Base-by-base conservation (phyloP, 1,140 invertebrate genomes). In the Rhizoglyphus robini region DNA sequence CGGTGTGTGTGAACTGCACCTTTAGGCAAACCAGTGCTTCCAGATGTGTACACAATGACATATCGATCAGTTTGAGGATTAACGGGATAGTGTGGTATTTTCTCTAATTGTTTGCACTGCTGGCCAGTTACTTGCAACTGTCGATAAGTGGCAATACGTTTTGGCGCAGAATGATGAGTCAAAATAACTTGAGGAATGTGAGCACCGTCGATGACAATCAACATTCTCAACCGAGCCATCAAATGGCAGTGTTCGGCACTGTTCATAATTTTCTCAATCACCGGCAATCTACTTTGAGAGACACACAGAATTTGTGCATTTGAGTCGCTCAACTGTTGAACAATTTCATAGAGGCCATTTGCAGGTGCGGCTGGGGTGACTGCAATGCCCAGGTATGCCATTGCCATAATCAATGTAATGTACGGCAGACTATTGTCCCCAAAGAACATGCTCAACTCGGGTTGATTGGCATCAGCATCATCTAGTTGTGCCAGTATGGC, bases 21-120 rank as follows among this genome's bases (percentile, higher is more conserved):
- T 68, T 79, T 79, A 4, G 78, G 78, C 68, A 75, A 73, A 34
- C 78, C 78, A 63, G 78, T 79, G 1, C 78, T 78, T 23, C 78
- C 78, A 66, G 74, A 76, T 73, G 77, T 79, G 32, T 63, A 63
- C 8, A 60, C n/a, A 11, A 60, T 34, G 13, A 60, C 27, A n/a
- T 29, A 27, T 34, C 13, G 20, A 34, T 60, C 58, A 18, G 13
- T 32, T 2, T 29, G 58, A 5, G 3, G 11, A 20, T 13, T 38
- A 20, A n/a, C n/a, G 3, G n/a, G 27, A 60, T 32, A 38, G 18
- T 41, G 36, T 60, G 32, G 58, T 34, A 60, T 34, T 32, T 11
- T 13, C 27, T 60, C 30, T 11, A 46, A 46, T 1, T n/a, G 15
- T 46, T 34, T 18, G 18, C 18, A 11, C 36, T 11, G 18, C 18